These are phyloP conservation scores for Conops quadrifasciatus DNA, from an alignment of 2,888 invertebrate species.

Conservation along the genomic window DNA sequence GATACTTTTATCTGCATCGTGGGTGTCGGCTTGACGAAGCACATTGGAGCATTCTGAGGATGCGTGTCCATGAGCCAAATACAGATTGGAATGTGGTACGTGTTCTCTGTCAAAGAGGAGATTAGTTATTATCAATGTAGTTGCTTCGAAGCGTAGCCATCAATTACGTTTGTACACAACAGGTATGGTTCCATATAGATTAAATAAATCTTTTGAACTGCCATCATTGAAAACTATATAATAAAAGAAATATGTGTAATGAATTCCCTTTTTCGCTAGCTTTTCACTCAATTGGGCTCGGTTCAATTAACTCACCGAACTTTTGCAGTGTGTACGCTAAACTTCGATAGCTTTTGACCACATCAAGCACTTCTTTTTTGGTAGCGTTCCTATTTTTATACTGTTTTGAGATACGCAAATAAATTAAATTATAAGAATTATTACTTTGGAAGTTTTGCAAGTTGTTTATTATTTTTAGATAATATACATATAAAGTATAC, in stretches of 20 bases:
- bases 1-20: conserved; percentile 97
- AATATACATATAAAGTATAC: no score
- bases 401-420: conserved; percentile 63
- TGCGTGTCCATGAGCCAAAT: conserved; percentile 98
- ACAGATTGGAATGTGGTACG: conserved; percentile 96
- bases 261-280: no score
- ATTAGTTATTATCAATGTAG: not conserved
- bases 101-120: conserved; percentile 68
- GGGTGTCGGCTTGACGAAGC: conserved; percentile 91
- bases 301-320: conserved; percentile 71
- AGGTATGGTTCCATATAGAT: conserved; percentile 91
- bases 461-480: conserved; percentile 7
- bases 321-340: conserved; percentile 72
- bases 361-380: conserved; percentile 73
- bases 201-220: conserved; percentile 78
- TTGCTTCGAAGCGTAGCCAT: not conserved
- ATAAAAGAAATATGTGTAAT: not conserved
- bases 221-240: conserved; percentile 88
- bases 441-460: no score
- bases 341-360: conserved; percentile 73
- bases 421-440: no score
- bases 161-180: conserved; percentile 82
- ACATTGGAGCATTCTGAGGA: conserved; percentile 95
- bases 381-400: conserved; percentile 76
- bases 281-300: not conserved